A percentile compares a stretch with the other conserved stretches of the same genome.
Conservation (phyloP, 2,888 invertebrate species). For the Lycia hirtaria region DNA sequence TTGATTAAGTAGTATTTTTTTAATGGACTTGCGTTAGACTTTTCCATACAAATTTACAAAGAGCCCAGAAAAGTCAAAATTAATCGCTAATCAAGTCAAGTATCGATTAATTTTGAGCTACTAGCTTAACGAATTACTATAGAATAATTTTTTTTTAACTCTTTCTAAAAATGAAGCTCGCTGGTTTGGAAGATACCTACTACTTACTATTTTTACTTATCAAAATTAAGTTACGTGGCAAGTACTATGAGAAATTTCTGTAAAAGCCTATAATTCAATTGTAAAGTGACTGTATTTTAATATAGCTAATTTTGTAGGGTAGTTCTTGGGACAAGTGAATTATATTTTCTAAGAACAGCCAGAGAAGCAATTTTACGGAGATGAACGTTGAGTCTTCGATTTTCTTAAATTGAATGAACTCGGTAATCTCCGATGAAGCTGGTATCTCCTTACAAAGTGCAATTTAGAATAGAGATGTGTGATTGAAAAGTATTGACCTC, state of each 20-base stretch:
- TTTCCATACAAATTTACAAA: no score
- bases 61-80: no score
- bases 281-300: background rate
- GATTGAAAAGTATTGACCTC: background rate
- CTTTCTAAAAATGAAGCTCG: no score
- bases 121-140: no score
- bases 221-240: no score
- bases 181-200: no score
- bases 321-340: background rate
- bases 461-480: slow-evolving; percentile 43
- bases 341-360: background rate
- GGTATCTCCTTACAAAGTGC: slow-evolving; percentile 30
- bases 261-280: background rate
- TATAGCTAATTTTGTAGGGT: background rate
- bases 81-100: no score
- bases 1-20: no score
- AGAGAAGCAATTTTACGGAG: slow-evolving; percentile 16
- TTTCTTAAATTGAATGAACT: slow-evolving; percentile 13
- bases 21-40: no score
- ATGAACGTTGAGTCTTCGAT: background rate
- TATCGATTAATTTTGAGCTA: no score
- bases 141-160: no score
- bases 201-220: no score
- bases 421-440: slow-evolving; percentile 9
- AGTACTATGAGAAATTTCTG: background rate